These are phyloP conservation scores for Alloplasta piceator DNA, from an alignment of 2,888 invertebrate genomes.

Conservation along the genomic window DNA sequence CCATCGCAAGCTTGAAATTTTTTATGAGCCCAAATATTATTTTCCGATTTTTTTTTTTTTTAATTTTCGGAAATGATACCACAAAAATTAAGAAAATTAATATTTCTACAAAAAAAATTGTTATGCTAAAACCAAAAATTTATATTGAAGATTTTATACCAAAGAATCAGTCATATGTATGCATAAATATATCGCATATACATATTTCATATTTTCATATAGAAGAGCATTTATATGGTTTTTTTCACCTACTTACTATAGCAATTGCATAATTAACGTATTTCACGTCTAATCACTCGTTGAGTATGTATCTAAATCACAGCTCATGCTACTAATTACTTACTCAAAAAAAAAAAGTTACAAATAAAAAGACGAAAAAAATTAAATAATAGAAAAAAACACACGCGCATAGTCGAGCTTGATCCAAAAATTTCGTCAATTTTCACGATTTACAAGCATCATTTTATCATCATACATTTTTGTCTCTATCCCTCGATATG, in stretches of 20 bases:
- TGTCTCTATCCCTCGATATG: no score
- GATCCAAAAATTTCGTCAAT: constrained; percentile 17
- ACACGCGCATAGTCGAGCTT: constrained; percentile 15
- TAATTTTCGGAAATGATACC: no score
- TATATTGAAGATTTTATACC: no score
- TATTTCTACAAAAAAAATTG: no score
- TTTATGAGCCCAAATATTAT: no score
- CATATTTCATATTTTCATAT: constrained; percentile 5
- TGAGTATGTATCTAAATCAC: constrained; percentile 83
- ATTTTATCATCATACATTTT: constrained; percentile 3
- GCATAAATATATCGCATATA: no score
- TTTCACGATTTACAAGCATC: constrained; percentile 6
- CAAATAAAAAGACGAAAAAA: constrained; percentile 45
- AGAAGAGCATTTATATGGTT: constrained; percentile 48
- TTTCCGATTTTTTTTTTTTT: no score
- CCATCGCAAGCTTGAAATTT: no score
- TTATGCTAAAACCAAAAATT: no score
- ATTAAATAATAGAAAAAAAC: constrained; percentile 29
- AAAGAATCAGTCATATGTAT: no score
- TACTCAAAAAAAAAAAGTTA: constrained; percentile 70
- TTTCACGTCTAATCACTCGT: constrained; percentile 74
- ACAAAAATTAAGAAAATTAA: no score
- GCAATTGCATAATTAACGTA: constrained; percentile 64
- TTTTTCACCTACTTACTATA: constrained; percentile 57
- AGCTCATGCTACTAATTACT: constrained; percentile 83